Base-by-base conservation (phyloP, 2,113 vertebrate genomes). In the Mormyrus lacerda region DNA sequence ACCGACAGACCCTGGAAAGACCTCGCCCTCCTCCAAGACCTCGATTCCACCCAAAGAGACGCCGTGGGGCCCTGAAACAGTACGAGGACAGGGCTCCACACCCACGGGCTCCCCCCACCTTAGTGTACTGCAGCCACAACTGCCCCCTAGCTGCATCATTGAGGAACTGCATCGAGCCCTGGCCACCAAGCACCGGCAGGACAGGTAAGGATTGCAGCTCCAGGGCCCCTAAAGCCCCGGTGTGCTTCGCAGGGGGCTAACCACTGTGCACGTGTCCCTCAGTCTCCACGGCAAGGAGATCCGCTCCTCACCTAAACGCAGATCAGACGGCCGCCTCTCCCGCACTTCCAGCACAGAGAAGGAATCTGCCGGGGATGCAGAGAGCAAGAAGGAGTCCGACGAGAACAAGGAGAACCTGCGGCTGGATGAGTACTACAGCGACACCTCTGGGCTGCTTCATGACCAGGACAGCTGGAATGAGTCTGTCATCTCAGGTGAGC, bases 381-480 rank as follows among this genome's bases (percentile, higher is more conserved):
- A 97, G 91, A 94, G 93, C 93, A 97, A 95, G 42, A 97, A 96
- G 88, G 96, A 96, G 90, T 97, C 95, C 0, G 98, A 99, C 42
- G 98, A 99, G 95, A 98, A 99, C 95, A 99, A 99, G 94, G 98
- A 99, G 94, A 99, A 99, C 94, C 90, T 98, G 94, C 94, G 96
- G 10, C 91, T 97, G 94, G 96, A 95, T 24, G 94, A 97, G 0
- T 98, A 96, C 88, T 94, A 97, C 93, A 95, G 93, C 8, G 97
- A 96, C 0, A 94, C 96, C 90, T 86, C 95, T 91, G 94, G 94
- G 65, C 92, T 96, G 88, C 96, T 96, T 88, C 95, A 96, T 90
- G 96, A 99, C 31, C 97, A 96, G 90, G 98, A 99, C 91, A 97
- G 95, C 89, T 96, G 98, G 95, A 97, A 99, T 0, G 97, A 97